Percentiles rank a stretch among this genome's conserved stretches.
phyloP scores from a whole-genome alignment of 2,797 vertebrate species.

The Hippopotamyrus pictus region DNA sequence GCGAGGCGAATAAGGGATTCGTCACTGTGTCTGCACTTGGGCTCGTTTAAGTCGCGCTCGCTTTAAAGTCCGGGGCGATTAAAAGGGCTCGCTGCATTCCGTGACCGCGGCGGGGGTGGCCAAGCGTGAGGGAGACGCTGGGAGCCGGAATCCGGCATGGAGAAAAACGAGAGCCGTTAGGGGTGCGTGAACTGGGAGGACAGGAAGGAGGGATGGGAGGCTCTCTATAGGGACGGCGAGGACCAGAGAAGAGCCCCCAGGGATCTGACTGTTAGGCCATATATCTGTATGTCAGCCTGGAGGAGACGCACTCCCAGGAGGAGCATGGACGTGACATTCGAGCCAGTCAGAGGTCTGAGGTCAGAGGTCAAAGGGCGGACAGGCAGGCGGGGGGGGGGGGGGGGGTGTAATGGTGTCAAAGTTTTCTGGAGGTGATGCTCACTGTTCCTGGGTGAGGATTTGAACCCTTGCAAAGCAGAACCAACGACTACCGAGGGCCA shows the following conservation, averaged over 20 bases:
- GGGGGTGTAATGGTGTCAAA: too few relatives aligned
- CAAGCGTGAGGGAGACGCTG: conserved; percentile 34
- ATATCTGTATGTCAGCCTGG: conserved; percentile 42
- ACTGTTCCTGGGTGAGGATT: background rate
- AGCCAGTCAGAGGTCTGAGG: conserved; percentile 65
- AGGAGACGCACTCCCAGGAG: conserved; percentile 52
- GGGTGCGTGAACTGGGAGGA: background rate
- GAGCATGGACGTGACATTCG: conserved; percentile 47
- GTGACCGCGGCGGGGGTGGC: conserved; percentile 49
- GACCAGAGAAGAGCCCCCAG: conserved; percentile 39
- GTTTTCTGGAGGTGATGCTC: background rate
- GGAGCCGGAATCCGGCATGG: conserved; percentile 32
- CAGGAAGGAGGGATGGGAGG: conserved; percentile 22
- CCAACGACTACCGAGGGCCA: background rate
- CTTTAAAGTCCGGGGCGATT: conserved; percentile 56
- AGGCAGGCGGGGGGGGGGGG: too few relatives aligned
- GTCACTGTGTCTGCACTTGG: conserved; percentile 7
- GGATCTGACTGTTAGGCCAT: conserved; percentile 58
- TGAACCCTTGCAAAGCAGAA: too few relatives aligned
- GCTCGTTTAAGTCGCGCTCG: conserved; percentile 29
- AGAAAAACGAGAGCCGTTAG: background rate
- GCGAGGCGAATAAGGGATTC: conserved; percentile 37
- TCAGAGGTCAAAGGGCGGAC: conserved; percentile 54
- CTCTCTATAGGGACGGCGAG: conserved; percentile 40
- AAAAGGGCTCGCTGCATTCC: conserved; percentile 49